phyloP scores from a whole-genome alignment of 2,113 vertebrate genomes.

The Struthio camelus region DNA sequence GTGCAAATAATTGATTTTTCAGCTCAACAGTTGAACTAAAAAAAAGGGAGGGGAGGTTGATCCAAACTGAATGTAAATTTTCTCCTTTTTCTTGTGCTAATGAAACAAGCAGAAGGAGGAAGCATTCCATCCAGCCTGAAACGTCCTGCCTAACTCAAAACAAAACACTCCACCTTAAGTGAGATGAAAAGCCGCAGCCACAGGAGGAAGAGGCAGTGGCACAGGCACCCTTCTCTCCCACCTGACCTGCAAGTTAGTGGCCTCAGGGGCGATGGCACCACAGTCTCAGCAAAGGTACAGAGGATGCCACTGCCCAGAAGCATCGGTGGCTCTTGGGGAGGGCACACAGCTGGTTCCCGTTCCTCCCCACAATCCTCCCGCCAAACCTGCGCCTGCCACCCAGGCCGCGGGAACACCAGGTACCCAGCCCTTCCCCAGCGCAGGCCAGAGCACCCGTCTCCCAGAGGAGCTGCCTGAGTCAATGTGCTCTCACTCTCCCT shows the following conservation, averaged over 20 bases:
- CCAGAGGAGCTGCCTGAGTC: neutral
- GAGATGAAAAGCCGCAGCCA: neutral
- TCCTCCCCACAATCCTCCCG: neutral
- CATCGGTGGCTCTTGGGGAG: fast-evolving
- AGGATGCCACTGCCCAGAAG: neutral
- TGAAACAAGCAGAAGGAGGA: neutral
- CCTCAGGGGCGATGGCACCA: neutral
- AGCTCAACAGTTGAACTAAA: neutral
- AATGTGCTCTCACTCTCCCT: neutral
- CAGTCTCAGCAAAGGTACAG: neutral
- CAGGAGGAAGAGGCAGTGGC: neutral
- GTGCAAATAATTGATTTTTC: constrained; percentile 61
- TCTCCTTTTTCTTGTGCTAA: neutral
- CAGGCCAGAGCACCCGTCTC: neutral
- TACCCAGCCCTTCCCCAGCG: neutral
- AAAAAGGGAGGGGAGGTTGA: fast-evolving
- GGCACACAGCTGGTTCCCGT: neutral
- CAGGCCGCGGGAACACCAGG: neutral
- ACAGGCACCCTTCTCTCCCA: neutral
- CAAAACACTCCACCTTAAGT: neutral
- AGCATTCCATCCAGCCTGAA: neutral
- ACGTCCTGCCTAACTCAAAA: neutral
- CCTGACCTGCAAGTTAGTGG: fast-evolving
- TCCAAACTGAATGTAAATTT: neutral
- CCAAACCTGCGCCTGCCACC: neutral